Base-by-base conservation (phyloP, 2,113 vertebrate species). In the Phalacrocorax aristotelis region DNA sequence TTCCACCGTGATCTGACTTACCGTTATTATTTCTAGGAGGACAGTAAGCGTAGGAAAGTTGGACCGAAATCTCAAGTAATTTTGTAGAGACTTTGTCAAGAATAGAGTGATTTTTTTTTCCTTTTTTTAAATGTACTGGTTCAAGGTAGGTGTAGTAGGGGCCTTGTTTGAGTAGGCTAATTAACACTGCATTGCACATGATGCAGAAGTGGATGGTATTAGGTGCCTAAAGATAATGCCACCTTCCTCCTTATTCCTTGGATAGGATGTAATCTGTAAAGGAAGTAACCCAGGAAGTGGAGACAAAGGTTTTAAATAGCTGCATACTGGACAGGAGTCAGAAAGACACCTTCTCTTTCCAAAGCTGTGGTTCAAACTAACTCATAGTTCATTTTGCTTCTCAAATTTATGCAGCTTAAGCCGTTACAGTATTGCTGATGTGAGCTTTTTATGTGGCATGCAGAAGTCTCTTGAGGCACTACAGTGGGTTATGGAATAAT, bases 1-100 rank as follows among this genome's bases (percentile, higher is more conserved):
- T 54, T 21, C 4, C 18, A 1, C 13, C 7, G 10, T 11, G 12
- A 14, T 44, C 30, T 1, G 29, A 25, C 1, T 2, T 15, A 0
- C 0, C 3, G 1, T 17, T 44, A 4, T 16, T 32, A 30, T 12
- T 60, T 46, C 23, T 57, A 42, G 42, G 15, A 51, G 36, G 6
- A 23, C 14, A 4, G 2, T 30, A 49, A 84, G 15, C 21, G 1
- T 32, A 4, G 5, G 30, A n/a, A 62, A 85, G 8, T 22, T 62
- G 48, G 27, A 34, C 12, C 8, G 68, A 62, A 77, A 51, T 22
- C 10, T 46, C 3, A 48, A 34, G 19, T 32, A 9, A 23, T 71
- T 74, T 62, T n/a, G 1, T 18, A 52, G 42, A 42, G 5, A 34
- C 62, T 46, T 57, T 66, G 46, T 36, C 21, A 29, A 13, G 5